Conservation (phyloP, 2,113 vertebrate genomes). For the Callorhinus ursinus region DNA sequence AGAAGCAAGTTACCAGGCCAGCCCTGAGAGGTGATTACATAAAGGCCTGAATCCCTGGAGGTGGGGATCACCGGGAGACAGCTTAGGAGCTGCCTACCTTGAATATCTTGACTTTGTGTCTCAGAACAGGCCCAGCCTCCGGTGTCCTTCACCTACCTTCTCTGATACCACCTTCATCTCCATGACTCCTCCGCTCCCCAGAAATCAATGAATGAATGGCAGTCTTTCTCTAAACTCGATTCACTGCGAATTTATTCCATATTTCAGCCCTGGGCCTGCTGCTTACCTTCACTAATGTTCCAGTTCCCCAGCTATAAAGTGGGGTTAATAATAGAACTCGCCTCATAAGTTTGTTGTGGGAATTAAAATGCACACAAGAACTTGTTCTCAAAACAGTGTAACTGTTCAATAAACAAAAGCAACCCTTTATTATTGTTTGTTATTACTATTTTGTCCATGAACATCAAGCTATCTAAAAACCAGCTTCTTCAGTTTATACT, state of each 20-base stretch:
- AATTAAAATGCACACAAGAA: background rate
- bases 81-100: background rate
- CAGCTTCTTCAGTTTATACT: background rate
- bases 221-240: background rate
- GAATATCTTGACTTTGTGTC: background rate
- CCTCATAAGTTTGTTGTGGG: background rate
- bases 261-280: background rate
- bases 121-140: background rate
- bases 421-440: background rate
- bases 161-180: background rate
- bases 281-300: background rate
- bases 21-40: no score
- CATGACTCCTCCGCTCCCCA: background rate
- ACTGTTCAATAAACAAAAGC: background rate
- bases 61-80: background rate
- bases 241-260: background rate
- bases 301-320: background rate
- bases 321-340: background rate
- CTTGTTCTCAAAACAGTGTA: background rate
- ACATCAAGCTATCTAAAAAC: background rate
- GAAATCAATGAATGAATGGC: background rate
- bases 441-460: background rate
- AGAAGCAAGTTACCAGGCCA: background rate
- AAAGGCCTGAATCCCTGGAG: background rate
- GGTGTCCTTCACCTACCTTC: background rate